Percentiles rank a stretch among this genome's conserved stretches.
These are phyloP conservation scores for Actenoides lindsayi DNA, from an alignment of 2,113 vertebrate genomes.

Conservation along the genomic window DNA sequence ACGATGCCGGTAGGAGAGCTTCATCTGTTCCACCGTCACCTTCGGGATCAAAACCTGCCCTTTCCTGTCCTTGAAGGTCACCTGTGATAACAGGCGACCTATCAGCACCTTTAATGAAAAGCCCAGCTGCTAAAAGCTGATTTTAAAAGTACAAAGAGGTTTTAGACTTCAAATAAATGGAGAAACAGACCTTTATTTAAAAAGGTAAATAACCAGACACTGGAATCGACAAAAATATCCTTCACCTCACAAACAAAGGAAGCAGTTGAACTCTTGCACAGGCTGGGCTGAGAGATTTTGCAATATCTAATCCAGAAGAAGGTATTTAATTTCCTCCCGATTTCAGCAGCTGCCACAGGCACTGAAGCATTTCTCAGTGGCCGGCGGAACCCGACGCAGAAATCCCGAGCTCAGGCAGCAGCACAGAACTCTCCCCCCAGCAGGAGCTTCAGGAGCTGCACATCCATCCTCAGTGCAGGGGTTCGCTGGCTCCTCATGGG, in stretches of 20 bases:
- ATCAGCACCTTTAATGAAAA: slow-evolving; percentile 69
- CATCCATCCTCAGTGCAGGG: not conserved
- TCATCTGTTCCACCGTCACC: not conserved
- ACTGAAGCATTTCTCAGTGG: not conserved
- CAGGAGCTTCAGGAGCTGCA: not conserved
- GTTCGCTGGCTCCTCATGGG: rapidly evolving
- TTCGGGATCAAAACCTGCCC: slow-evolving; percentile 43
- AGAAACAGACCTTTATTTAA: not conserved
- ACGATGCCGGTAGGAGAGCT: not conserved
- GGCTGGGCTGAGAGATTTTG: not conserved
- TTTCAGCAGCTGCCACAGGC: not conserved
- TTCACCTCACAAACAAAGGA: slow-evolving; percentile 4
- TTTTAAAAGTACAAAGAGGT: slow-evolving; percentile 45
- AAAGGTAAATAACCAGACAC: not conserved
- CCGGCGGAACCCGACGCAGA: not conserved
- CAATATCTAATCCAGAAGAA: slow-evolving; percentile 1
- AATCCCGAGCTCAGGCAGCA: not conserved
- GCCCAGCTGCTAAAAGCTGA: slow-evolving; percentile 37
- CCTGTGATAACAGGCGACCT: not conserved
- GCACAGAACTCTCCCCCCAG: rapidly evolving
- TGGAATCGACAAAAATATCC: slow-evolving; percentile 13
- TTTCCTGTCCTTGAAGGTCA: slow-evolving; percentile 23
- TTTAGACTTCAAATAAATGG: slow-evolving; percentile 31
- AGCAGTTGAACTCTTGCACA: slow-evolving; percentile 1
- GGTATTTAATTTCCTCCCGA: not conserved